Evolutionary conservation across 2,888 invertebrate genomes (phyloP).

Genomic region (Trissolcus brochymenae): DNA sequence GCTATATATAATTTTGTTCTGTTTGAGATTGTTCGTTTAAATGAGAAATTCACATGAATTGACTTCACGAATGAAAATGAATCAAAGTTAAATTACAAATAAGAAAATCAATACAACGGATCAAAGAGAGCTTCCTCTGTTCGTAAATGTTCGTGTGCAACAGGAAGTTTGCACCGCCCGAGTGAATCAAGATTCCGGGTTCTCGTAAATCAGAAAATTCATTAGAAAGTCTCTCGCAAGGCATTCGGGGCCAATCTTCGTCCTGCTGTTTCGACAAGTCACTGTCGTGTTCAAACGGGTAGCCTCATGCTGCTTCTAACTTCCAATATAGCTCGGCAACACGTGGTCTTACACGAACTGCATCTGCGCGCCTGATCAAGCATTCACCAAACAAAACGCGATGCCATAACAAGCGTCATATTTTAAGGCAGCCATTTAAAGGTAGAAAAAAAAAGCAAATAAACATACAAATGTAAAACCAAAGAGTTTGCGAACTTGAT

Average conservation of each 20-base stretch:
- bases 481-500: conserved; percentile 20
- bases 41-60: no score
- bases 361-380: conserved; percentile 68
- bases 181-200: conserved; percentile 28
- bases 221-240: conserved; percentile 64
- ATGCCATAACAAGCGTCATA: conserved; percentile 54
- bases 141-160: conserved; percentile 12
- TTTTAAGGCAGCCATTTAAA: conserved; percentile 29
- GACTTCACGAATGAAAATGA: no score
- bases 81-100: neutral
- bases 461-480: neutral
- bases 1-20: no score
- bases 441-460: neutral
- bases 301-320: conserved; percentile 62
- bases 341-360: conserved; percentile 59
- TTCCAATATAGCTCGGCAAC: conserved; percentile 58
- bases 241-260: conserved; percentile 61
- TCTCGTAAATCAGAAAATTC: conserved; percentile 68
- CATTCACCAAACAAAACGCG: conserved; percentile 67
- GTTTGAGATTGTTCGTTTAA: no score
- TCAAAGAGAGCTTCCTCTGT: conserved; percentile 23
- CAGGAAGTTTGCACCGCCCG: conserved; percentile 37
- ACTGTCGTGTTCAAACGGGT: conserved; percentile 67
- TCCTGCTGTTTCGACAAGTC: conserved; percentile 67
- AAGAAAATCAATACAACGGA: conserved; percentile 13